phyloP scores from a whole-genome alignment of 1,140 invertebrate genomes.

The Helicorthomorpha holstii region DNA sequence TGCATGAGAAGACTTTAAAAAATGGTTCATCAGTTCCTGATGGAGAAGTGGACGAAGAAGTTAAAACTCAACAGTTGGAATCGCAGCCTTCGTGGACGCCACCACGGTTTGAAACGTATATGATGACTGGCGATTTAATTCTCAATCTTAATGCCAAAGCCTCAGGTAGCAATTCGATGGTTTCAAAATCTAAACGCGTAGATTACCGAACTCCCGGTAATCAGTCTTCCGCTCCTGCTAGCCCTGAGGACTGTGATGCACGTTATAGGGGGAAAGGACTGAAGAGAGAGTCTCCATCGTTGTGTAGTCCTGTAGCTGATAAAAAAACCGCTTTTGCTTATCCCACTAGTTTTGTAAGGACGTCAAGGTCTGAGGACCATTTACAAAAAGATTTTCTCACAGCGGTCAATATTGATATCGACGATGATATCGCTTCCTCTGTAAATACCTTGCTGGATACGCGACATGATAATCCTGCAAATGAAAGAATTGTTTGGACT shows the following conservation, averaged over 20 bases:
- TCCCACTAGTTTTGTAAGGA: conserved; percentile 41
- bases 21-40: not conserved
- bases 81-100: conserved; percentile 1
- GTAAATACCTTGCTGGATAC: conserved; percentile 75
- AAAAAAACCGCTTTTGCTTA: conserved; percentile 17
- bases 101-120: conserved; percentile 65
- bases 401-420: conserved; percentile 67
- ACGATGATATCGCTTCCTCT: conserved; percentile 76
- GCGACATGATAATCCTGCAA: conserved; percentile 25
- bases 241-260: conserved; percentile 45
- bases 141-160: conserved; percentile 54
- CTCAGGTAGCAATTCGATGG: conserved; percentile 41
- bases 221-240: conserved; percentile 49
- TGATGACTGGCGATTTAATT: conserved; percentile 94
- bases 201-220: conserved; percentile 24
- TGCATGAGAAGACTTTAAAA: not conserved
- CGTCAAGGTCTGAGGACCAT: conserved; percentile 69
- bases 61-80: not conserved
- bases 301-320: conserved; percentile 15
- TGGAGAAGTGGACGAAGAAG: not conserved
- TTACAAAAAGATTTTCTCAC: conserved; percentile 60
- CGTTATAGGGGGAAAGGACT: conserved; percentile 17
- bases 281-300: conserved; percentile 19
- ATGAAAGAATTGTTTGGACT: conserved; percentile 68
- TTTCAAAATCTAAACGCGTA: conserved; percentile 42